Evolutionary conservation across 1,140 invertebrate genomes (phyloP).

Genomic region (Steinernema feltiae): DNA sequence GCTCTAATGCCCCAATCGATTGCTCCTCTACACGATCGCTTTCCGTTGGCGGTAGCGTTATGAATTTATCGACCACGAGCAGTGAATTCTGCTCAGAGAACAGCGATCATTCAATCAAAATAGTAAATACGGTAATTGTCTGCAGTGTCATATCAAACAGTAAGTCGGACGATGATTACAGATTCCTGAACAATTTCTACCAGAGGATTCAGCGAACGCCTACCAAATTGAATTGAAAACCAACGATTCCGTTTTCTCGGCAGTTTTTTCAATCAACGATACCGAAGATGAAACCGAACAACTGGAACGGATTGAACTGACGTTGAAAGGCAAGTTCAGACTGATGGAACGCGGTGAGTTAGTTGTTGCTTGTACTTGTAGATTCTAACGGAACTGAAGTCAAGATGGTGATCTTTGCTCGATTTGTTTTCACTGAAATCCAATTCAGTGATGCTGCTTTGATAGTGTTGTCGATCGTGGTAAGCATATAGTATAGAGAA

Average conservation of each 20-base stretch:
- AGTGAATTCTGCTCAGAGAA: background rate
- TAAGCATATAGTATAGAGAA: background rate
- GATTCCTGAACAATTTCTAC: no score
- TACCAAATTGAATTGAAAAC: no score
- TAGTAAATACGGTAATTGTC: background rate
- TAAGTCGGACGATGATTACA: no score
- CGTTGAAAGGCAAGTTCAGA: background rate
- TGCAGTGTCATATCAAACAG: no score
- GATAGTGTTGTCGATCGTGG: background rate
- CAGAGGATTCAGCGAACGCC: no score
- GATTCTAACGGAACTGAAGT: background rate
- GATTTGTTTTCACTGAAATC: background rate
- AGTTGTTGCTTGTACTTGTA: background rate
- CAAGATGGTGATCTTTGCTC: background rate
- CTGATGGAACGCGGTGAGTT: background rate
- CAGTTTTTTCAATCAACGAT: background rate
- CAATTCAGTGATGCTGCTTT: background rate
- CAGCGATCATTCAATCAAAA: background rate
- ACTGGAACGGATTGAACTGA: background rate
- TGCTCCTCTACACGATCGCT: background rate
- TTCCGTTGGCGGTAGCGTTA: background rate
- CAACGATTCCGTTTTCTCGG: background rate
- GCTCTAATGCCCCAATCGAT: background rate
- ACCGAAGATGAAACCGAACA: background rate
- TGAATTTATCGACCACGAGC: background rate